Evolutionary conservation across 2,797 vertebrate genomes (phyloP), one percentile per base, ranked within the genome.

Genomic region (Psittacula derbiana): DNA sequence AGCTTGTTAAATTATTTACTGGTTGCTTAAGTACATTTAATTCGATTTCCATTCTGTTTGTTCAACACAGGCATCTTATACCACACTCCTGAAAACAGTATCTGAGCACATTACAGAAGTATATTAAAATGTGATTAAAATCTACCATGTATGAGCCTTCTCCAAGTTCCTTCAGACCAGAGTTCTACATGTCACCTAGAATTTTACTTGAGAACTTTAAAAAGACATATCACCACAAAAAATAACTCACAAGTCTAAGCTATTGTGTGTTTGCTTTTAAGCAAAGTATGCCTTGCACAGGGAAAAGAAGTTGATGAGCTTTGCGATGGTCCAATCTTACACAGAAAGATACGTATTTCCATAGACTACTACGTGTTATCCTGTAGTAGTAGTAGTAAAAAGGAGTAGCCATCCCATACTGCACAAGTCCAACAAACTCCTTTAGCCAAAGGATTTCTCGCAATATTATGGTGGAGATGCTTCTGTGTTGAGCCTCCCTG

Each of bases 311-410:
- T 10, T 43, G 12, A 58, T 17, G 16, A 75, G 43, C 11, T 86
- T 65, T 72, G 62, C 58, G 84, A 11, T 4, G 4, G 33, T 71
- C 55, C 24, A 62, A 2, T 43, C 72, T 21, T 47, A 86, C 61
- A 57, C 11, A 61, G 31, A 46, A 86, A 49, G 20, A 30, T 12
- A 18, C 1, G 4, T 28, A 58, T 30, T 67, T 40, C 50, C 25
- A 43, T 36, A 80, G 69, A 18, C 17, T 43, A 41, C 6, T 38
- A 23, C 0, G 0, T 17, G 17, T 38, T 74, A 31, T 8, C 13
- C 20, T 33, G 8, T 2, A 28, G 9, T 47, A 28, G 15, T 15
- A 28, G 15, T 15, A 31, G 15, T 18, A 53, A 50, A 43, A 1
- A 50, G 8, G 9, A 55, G 6, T 24, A 66, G n/a, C n/a, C 23